Evolutionary conservation across 2,888 invertebrate species (phyloP), one percentile per base, ranked within the genome.

Genomic region (Bombylius discolor): DNA sequence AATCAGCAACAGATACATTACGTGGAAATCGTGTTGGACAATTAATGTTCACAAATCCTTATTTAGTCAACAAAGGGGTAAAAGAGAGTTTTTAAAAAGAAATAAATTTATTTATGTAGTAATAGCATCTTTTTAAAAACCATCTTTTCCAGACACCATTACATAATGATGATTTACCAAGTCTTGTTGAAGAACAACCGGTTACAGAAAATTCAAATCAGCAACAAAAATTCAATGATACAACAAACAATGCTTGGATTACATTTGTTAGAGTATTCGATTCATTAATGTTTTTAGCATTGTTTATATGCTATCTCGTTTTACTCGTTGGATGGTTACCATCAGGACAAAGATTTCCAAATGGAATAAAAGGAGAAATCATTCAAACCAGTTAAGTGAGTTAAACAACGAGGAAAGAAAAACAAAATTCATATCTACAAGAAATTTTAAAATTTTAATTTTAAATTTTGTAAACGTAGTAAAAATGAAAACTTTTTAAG

Each of bases 1-100:
- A 58, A 44, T 51, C 51, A 12, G 52, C 56, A 9, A 60, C 58
- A 9, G 44, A 52, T n/a, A 33, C 55, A 11, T 47, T 62, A 31
- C 47, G 52, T 5, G 53, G 55, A 33, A 60, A 62, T 53, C 58
- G 52, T 49, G 23, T 60, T 52, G 60, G 62, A n/a, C 53, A 60
- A 39, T 14, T 59, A 9, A 53, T 62, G 39, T 55, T 62, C 13
- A 56, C 59, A 14, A 61, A 60, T 45, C 58, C 56, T 5, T 60
- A 62, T 52, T 48, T 62, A 39, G 58, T 62, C 32, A 56, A 57
- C 42, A 58, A 52, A 34, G 61, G 34, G 34, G 34, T 36, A 8
- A 36, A 8, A 36, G 34, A 36, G 34, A 8, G 23, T 23, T 23
- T 23, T 23, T 23, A 36, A 8, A 36, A 36, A 7, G 34, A 36